A percentile compares a stretch with the other conserved stretches of the same genome.
Conservation (phyloP, 2,888 invertebrate genomes). For the Watsonalla cultraria region DNA sequence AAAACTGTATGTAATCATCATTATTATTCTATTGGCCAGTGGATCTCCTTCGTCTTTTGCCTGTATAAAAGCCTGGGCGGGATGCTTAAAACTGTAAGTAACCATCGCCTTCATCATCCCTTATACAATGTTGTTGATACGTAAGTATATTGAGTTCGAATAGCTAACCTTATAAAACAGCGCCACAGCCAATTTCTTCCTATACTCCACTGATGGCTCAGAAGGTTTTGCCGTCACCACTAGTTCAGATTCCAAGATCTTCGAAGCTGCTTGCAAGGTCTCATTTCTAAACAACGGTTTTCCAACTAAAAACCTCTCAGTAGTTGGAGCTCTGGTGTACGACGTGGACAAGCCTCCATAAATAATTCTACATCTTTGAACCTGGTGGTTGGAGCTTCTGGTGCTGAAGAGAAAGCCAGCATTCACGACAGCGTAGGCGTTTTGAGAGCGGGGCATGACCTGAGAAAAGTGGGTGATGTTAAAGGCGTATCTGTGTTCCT, state of each 20-base stretch:
- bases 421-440: conserved; percentile 86
- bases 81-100: no score
- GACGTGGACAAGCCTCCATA: conserved; percentile 72
- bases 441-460: conserved; percentile 86
- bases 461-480: conserved; percentile 36
- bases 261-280: conserved; percentile 51
- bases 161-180: conserved; percentile 69
- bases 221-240: conserved; percentile 52
- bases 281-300: conserved; percentile 52
- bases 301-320: conserved; percentile 63
- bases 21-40: no score
- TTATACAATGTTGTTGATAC: no score
- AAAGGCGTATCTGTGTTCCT: no score
- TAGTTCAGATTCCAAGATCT: conserved; percentile 36
- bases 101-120: no score
- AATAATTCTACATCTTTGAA: conserved; percentile 65
- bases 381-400: conserved; percentile 26
- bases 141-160: no score
- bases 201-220: conserved; percentile 76
- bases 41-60: no score
- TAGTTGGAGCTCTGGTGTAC: conserved; percentile 57
- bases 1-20: no score
- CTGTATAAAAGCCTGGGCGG: no score
- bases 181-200: conserved; percentile 76
- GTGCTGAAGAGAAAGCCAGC: conserved; percentile 81